Conservation (phyloP, 2,113 vertebrate genomes). For the Neogale vison region DNA sequence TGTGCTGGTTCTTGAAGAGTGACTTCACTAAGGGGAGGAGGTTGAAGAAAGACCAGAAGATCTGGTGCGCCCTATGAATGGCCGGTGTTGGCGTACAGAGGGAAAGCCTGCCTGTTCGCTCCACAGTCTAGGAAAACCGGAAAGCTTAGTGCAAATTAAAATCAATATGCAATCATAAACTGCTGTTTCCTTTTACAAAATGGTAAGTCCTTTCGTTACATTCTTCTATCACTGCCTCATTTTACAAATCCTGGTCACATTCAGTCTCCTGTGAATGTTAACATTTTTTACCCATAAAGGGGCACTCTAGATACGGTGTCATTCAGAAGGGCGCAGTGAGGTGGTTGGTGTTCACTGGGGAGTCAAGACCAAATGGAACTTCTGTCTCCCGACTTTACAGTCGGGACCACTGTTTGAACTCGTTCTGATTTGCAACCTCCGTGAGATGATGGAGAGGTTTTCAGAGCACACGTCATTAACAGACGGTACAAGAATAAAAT, state of each 20-base stretch:
- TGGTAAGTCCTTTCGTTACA: neutral
- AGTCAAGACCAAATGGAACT: neutral
- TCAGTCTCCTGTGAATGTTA: neutral
- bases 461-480: neutral
- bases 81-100: accelerated
- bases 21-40: accelerated
- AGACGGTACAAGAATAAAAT: neutral
- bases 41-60: neutral
- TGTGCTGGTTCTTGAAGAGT: neutral
- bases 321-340: neutral
- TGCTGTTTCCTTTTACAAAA: neutral
- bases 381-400: neutral
- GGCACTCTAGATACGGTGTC: neutral
- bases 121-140: neutral
- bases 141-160: neutral
- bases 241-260: neutral
- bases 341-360: neutral
- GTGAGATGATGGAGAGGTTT: neutral
- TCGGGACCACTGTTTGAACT: neutral
- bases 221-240: neutral
- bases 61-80: accelerated
- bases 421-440: neutral
- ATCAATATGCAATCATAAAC: neutral
- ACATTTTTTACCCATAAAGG: neutral
- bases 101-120: neutral